A percentile compares a stretch with the other conserved stretches of the same genome.
phyloP scores from a whole-genome alignment of 2,888 invertebrate genomes.

The Hecatera dysodea region DNA sequence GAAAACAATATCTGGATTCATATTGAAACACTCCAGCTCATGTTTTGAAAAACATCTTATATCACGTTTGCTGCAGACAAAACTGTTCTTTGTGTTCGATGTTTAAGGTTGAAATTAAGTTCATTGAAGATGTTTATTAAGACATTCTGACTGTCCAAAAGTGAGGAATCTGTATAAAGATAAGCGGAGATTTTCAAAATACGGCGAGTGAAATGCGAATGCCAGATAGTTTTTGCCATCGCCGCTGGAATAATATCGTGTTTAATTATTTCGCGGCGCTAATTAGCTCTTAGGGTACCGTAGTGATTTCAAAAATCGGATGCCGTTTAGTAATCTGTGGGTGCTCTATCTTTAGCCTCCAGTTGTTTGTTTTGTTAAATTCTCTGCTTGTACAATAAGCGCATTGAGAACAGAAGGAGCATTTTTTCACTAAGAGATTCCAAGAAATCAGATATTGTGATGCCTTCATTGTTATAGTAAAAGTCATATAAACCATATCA shows the following conservation, averaged over 20 bases:
- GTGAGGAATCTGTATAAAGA: conserved; percentile 78
- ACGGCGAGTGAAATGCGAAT: conserved; percentile 87
- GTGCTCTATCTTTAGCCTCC: neutral
- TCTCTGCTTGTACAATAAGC: neutral
- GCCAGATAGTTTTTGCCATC: conserved; percentile 84
- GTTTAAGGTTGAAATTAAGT: conserved; percentile 34
- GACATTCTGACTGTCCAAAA: conserved; percentile 54
- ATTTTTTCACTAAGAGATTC: neutral
- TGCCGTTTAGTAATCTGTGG: neutral
- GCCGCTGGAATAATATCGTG: conserved; percentile 77
- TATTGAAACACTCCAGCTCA: conserved; percentile 84
- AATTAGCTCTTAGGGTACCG: conserved; percentile 81
- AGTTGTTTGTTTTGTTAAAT: neutral
- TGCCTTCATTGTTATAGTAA: neutral
- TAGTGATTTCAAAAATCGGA: conserved; percentile 19
- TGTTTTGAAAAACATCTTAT: conserved; percentile 63
- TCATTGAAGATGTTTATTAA: conserved; percentile 44
- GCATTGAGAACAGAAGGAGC: neutral
- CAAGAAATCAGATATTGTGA: neutral
- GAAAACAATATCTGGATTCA: conserved; percentile 85
- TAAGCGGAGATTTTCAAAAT: conserved; percentile 88
- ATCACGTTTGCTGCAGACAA: neutral
- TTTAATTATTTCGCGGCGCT: conserved; percentile 86
- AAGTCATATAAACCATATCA: no score
- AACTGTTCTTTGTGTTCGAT: neutral